Evolutionary conservation across 2,113 vertebrate genomes (phyloP).

Genomic region (Dipodomys stephensi): DNA sequence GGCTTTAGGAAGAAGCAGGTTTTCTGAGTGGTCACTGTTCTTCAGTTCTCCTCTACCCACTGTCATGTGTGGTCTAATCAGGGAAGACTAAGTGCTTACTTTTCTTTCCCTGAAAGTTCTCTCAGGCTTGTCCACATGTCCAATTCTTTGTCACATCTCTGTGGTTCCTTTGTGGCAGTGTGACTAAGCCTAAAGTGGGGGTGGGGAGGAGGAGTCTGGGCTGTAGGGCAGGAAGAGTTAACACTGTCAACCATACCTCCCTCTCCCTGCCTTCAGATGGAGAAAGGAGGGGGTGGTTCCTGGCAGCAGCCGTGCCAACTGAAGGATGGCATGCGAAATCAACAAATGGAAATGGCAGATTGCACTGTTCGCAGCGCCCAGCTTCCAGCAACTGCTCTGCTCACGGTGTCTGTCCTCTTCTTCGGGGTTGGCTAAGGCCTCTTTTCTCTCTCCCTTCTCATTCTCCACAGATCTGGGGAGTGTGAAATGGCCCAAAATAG

Average conservation of each 20-base stretch:
- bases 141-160: background rate
- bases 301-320: slow-evolving; percentile 67
- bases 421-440: background rate
- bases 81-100: background rate
- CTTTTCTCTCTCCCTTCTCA: background rate
- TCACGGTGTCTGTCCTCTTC: background rate
- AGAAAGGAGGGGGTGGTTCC: slow-evolving; percentile 65
- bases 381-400: slow-evolving; percentile 34
- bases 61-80: background rate
- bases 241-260: background rate
- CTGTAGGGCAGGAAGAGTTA: slow-evolving; percentile 41
- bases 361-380: background rate
- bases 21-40: background rate
- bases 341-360: slow-evolving; percentile 64
- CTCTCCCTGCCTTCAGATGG: slow-evolving; percentile 36
- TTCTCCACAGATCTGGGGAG: background rate
- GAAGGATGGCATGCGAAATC: slow-evolving; percentile 70
- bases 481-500: background rate
- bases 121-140: background rate
- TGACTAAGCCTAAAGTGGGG: too few relatives aligned
- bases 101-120: slow-evolving; percentile 22
- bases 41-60: background rate
- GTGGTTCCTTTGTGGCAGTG: rapidly evolving
- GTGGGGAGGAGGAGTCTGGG: background rate
- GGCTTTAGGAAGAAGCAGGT: background rate